Evolutionary conservation across 2,797 vertebrate species (phyloP), one percentile per base, ranked within the genome.

Genomic region (Limnodromus scolopaceus): DNA sequence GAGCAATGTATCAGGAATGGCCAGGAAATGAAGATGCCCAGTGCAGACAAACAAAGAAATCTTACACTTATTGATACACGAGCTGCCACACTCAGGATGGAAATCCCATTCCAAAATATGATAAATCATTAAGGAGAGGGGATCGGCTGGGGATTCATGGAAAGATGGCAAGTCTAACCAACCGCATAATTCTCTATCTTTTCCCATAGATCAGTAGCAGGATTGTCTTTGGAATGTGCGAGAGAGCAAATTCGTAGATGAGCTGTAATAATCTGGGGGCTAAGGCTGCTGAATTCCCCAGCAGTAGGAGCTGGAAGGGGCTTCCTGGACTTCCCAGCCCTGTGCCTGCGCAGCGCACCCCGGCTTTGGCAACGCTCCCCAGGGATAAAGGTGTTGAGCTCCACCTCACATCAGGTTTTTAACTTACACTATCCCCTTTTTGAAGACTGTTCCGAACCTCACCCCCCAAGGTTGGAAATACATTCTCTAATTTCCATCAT

Each of bases 1-100:
- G 76, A 92, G 91, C 69, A 39, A 57, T 16, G 3, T 8, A 57
- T 61, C 49, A 66, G 71, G 25, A 91, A 27, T 4, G 27, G 75
- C 16, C 91, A 91, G 92, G 94, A 96, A 95, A 94, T 66, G 63
- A 74, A 81, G 65, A 61, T 86, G 64, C 89, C 70, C 89, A 22
- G 6, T 9, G 74, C 48, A 84, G 70, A 25, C 69, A 84, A 65
- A 65, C 75, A 74, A 64, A 84, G 72, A 54, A 92, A 53, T 34
- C 55, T 60, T 14, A 53, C 46, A 11, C 22, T 85, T 51, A n/a
- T 82, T 65, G 36, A 81, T 16, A 84, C 32, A 64, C 57, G 34
- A 87, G 89, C 70, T 88, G 66, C 46, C 86, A 60, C 88, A 65
- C 3, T 6, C 66, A 34, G 66, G 23, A 17, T 53, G 71, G 55